Evolutionary conservation across 2,888 invertebrate species (phyloP).

Genomic region (Melangyna quadrimaculata): DNA sequence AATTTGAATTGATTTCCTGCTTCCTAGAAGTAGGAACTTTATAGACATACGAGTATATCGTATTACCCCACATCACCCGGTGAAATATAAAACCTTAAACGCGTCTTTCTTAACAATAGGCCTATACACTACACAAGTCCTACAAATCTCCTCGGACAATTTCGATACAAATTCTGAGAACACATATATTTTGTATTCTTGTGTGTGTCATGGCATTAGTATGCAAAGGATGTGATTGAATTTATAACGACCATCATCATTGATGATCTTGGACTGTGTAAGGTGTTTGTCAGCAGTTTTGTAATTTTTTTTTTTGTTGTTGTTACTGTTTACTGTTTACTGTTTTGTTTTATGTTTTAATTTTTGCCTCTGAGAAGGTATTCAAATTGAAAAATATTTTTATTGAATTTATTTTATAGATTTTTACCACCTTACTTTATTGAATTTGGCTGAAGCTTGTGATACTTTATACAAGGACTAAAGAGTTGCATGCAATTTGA

Average conservation of each 20-base stretch:
- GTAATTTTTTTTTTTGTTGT: not conserved
- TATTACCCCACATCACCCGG: not conserved
- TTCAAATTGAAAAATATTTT: slow-evolving; percentile 10
- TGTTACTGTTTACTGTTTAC: not conserved
- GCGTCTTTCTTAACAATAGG: slow-evolving; percentile 24
- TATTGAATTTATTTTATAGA: not conserved
- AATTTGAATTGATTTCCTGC: slow-evolving; percentile 51
- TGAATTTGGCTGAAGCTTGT: not conserved
- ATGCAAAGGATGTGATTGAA: slow-evolving; percentile 41
- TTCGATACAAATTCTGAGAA: slow-evolving; percentile 34
- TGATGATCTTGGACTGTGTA: not conserved
- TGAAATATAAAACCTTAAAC: not conserved
- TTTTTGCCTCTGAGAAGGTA: not conserved
- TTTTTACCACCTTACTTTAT: not conserved
- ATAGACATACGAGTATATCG: slow-evolving; percentile 11
- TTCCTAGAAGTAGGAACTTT: slow-evolving; percentile 48
- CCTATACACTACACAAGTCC: not conserved
- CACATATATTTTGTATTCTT: slow-evolving; percentile 3
- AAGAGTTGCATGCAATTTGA: not conserved
- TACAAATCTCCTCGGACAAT: not conserved
- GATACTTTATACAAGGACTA: too few species aligned
- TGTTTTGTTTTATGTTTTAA: not conserved
- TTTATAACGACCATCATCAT: slow-evolving; percentile 40
- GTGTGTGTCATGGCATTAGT: slow-evolving; percentile 57
- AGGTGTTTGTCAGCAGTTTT: slow-evolving; percentile 42